These are phyloP conservation scores for Echinarachnius parma DNA, from an alignment of 53 echinoderm and acorn worm species.

Conservation along the genomic window DNA sequence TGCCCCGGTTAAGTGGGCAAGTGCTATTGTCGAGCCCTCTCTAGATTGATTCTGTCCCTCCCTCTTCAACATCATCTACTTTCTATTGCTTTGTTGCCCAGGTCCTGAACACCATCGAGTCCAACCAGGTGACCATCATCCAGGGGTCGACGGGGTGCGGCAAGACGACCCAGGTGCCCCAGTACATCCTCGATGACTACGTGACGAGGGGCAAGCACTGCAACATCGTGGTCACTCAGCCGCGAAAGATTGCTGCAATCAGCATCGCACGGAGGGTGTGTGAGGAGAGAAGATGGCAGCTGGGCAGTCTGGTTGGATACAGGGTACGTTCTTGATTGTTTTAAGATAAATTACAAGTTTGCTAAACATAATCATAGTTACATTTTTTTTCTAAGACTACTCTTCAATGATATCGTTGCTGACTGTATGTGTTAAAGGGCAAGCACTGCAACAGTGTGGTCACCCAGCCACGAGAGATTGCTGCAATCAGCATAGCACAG, in stretches of 20 bases:
- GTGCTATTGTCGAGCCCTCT: too few species aligned
- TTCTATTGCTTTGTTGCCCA: constrained; percentile 18
- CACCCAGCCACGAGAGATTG: constrained; percentile 92
- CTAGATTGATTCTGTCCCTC: neutral
- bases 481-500: constrained; percentile 85
- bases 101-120: constrained; percentile 89
- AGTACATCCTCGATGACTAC: constrained; percentile 87
- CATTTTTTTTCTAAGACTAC: too few species aligned
- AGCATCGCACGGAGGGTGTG: constrained; percentile 84
- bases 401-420: too few species aligned
- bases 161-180: constrained; percentile 95
- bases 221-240: constrained; percentile 97
- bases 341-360: too few species aligned
- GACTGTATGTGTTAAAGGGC: constrained; percentile 67
- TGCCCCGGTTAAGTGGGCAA: too few species aligned
- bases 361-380: too few species aligned
- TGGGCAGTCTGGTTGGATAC: constrained; percentile 91
- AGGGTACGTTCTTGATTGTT: too few species aligned
- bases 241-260: constrained; percentile 90
- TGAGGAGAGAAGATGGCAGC: constrained; percentile 91
- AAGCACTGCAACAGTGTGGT: constrained; percentile 94
- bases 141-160: constrained; percentile 94
- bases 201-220: constrained; percentile 74
- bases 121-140: constrained; percentile 82
- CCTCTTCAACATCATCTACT: constrained; percentile 1